Evolutionary conservation across 2,888 invertebrate genomes (phyloP).

Genomic region (Perdita meconis): DNA sequence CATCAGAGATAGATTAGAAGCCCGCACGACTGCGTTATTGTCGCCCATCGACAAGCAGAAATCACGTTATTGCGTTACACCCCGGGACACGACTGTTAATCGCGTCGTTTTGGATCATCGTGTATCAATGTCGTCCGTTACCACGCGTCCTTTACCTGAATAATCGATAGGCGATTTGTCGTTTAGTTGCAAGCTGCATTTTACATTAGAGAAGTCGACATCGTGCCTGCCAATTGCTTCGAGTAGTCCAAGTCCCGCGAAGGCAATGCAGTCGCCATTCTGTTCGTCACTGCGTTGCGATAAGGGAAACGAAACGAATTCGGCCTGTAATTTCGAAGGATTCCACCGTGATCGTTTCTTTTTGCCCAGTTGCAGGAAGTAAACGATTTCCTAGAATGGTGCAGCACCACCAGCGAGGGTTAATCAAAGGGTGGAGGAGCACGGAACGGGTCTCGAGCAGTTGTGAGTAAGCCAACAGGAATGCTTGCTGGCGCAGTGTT

Average conservation of each 20-base stretch:
- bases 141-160: too few relatives aligned
- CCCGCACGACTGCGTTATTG: slow-evolving; percentile 19
- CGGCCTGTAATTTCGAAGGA: slow-evolving; percentile 40
- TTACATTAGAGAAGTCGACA: too few relatives aligned
- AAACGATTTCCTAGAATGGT: slow-evolving; percentile 49
- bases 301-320: slow-evolving; percentile 4
- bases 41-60: slow-evolving; percentile 25
- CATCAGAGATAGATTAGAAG: slow-evolving; percentile 61
- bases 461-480: slow-evolving; percentile 50
- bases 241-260: background rate
- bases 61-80: slow-evolving; percentile 16
- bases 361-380: slow-evolving; percentile 31
- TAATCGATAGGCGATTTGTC: background rate
- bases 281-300: background rate
- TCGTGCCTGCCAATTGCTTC: background rate
- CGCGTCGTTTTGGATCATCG: slow-evolving; percentile 1
- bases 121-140: background rate
- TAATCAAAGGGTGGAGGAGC: slow-evolving; percentile 58
- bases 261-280: slow-evolving; percentile 9
- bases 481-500: slow-evolving; percentile 62
- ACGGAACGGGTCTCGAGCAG: slow-evolving; percentile 28
- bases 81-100: background rate
- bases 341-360: slow-evolving; percentile 36
- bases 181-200: too few relatives aligned
- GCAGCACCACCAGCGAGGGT: slow-evolving; percentile 26